Evolutionary conservation across 2,797 vertebrate genomes (phyloP).

Genomic region (Anguilla obscura): DNA sequence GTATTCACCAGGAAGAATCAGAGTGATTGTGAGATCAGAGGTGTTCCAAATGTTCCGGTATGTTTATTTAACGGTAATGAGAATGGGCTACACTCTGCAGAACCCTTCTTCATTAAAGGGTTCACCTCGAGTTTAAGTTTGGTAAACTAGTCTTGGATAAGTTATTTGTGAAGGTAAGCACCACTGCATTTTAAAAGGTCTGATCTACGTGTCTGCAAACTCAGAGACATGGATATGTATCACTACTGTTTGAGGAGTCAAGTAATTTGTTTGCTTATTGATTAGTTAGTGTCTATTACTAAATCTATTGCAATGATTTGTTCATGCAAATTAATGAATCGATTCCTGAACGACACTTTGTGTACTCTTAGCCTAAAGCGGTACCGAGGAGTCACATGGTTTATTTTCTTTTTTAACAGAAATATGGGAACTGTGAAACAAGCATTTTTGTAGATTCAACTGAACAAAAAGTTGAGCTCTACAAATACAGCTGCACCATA

Average conservation of each 20-base stretch:
- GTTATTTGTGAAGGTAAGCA: neutral
- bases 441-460: conserved; percentile 36
- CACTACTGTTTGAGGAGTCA: neutral
- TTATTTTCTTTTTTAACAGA: conserved; percentile 47
- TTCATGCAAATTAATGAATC: neutral
- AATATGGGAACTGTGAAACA: conserved; percentile 65
- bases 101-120: neutral
- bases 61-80: conserved; percentile 28
- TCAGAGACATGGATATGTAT: neutral
- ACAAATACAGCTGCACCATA: conserved; percentile 60
- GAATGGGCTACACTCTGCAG: neutral
- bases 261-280: neutral
- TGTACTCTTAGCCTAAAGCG: neutral
- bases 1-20: conserved; percentile 64
- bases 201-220: neutral
- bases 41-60: conserved; percentile 53
- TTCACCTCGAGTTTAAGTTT: neutral
- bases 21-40: conserved; percentile 62
- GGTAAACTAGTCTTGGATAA: neutral
- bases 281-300: neutral
- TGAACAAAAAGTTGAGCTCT: conserved; percentile 51
- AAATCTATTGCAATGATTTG: neutral
- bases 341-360: neutral
- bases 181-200: neutral
- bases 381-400: neutral